Percentiles rank a stretch among this genome's conserved stretches.
phyloP scores from a whole-genome alignment of 2,113 vertebrate genomes.

The Collichthys lucidus region DNA sequence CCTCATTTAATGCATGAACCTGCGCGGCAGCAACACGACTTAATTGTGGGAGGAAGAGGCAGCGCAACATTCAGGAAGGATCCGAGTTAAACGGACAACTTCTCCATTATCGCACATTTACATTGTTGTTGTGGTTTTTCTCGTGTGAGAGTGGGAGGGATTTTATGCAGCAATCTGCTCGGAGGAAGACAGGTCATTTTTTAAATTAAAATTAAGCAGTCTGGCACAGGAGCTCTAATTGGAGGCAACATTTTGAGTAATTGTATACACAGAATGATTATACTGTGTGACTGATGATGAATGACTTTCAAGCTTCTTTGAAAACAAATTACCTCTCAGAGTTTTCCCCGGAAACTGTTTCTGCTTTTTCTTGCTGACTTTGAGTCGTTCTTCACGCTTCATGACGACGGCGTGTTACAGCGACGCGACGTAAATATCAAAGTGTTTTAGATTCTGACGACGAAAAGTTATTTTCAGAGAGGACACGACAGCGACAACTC shows the following conservation, averaged over 20 bases:
- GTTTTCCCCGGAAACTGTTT: background rate
- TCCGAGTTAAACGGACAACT: conserved; percentile 8
- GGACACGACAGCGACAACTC: no score
- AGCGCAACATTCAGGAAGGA: conserved; percentile 27
- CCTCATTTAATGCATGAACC: conserved; percentile 65
- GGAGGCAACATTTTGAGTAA: conserved; percentile 59
- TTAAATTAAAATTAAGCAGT: conserved; percentile 45
- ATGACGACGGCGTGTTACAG: no score
- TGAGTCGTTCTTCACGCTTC: background rate
- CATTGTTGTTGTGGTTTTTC: conserved; percentile 14
- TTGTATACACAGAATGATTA: conserved; percentile 34
- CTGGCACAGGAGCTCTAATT: conserved; percentile 47
- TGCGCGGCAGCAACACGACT: conserved; percentile 47
- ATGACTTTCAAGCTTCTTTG: conserved; percentile 28
- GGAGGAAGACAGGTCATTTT: conserved; percentile 49
- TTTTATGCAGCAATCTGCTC: conserved; percentile 39
- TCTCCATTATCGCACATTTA: conserved; percentile 30
- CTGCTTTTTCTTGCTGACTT: conserved; percentile 7
- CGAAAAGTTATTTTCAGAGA: no score
- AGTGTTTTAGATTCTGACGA: no score
- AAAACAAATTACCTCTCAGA: conserved; percentile 6
- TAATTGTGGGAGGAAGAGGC: conserved; percentile 44
- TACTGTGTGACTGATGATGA: conserved; percentile 46
- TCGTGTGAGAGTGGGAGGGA: conserved; percentile 5
- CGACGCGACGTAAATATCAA: no score